Evolutionary conservation across 1,140 invertebrate genomes (phyloP).

Genomic region (Pseudachorutes palmiensis): DNA sequence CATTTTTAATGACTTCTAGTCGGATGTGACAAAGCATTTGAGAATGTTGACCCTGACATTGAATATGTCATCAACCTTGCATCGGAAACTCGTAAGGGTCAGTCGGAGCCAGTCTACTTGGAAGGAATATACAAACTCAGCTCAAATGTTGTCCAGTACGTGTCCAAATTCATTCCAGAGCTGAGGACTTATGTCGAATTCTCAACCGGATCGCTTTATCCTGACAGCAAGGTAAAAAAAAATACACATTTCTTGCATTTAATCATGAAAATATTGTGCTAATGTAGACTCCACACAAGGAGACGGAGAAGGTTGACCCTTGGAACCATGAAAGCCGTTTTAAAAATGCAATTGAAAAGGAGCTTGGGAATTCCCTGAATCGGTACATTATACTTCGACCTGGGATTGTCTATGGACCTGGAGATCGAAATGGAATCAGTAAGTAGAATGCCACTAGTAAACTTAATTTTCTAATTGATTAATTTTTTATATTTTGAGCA

Average conservation of each 20-base stretch:
- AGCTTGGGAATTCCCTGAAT: constrained; percentile 56
- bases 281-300: constrained; percentile 58
- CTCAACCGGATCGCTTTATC: constrained; percentile 70
- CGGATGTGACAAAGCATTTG: constrained; percentile 67
- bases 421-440: constrained; percentile 74
- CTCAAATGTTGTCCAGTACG: constrained; percentile 59
- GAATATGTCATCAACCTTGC: constrained; percentile 81
- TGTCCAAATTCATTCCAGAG: constrained; percentile 41
- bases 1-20: constrained; percentile 52
- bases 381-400: constrained; percentile 72
- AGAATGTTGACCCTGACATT: constrained; percentile 53
- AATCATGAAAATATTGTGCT: background rate
- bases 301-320: constrained; percentile 64
- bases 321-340: constrained; percentile 68
- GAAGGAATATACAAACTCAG: constrained; percentile 80
- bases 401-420: constrained; percentile 75
- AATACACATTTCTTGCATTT: background rate
- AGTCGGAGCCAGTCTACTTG: constrained; percentile 78
- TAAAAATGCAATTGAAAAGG: constrained; percentile 73
- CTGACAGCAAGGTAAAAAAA: constrained; percentile 62
- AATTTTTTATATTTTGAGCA: constrained; percentile 19
- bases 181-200: constrained; percentile 69
- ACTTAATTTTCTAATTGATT: background rate
- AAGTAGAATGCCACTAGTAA: constrained; percentile 42
- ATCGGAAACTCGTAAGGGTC: constrained; percentile 76